These are phyloP conservation scores for Notocelia uddmanniana DNA, from an alignment of 2,888 invertebrate species.

Conservation along the genomic window DNA sequence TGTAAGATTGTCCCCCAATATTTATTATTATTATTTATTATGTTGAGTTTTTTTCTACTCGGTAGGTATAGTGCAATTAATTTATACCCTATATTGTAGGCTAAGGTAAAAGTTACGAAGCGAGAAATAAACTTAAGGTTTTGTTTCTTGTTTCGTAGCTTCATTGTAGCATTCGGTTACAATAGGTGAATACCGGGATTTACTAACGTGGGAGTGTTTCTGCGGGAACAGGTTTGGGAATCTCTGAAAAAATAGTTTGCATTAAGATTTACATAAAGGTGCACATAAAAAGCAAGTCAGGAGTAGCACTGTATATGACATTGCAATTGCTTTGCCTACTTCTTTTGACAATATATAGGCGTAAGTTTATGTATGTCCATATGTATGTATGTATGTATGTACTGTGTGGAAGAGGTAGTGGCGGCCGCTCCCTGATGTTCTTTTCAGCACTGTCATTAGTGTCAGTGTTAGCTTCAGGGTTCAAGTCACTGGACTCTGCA, in stretches of 20 bases:
- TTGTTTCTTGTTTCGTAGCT: neutral
- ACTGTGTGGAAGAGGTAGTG: slow-evolving; percentile 29
- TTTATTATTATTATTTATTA: too few species aligned
- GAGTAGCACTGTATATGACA: too few species aligned
- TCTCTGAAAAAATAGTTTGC: slow-evolving; percentile 10
- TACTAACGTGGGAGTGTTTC: slow-evolving; percentile 29
- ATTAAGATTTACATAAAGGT: too few species aligned
- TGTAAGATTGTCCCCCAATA: too few species aligned
- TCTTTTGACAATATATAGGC: too few species aligned
- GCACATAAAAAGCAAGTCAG: too few species aligned
- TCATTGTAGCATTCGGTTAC: neutral
- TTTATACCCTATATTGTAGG: too few species aligned
- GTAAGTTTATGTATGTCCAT: too few species aligned
- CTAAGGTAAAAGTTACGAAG: neutral
- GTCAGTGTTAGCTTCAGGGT: neutral
- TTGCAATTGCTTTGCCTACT: too few species aligned
- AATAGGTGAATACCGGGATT: neutral
- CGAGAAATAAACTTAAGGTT: neutral
- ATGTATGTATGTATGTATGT: neutral
- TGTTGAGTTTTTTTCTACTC: too few species aligned
- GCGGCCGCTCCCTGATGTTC: slow-evolving; percentile 19
- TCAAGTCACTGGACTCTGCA: slow-evolving; percentile 20
- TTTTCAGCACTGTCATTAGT: neutral
- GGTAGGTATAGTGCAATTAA: too few species aligned
- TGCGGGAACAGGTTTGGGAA: neutral